These are phyloP conservation scores for Indicator maculatus DNA, from an alignment of 2,113 vertebrate species.

Conservation along the genomic window DNA sequence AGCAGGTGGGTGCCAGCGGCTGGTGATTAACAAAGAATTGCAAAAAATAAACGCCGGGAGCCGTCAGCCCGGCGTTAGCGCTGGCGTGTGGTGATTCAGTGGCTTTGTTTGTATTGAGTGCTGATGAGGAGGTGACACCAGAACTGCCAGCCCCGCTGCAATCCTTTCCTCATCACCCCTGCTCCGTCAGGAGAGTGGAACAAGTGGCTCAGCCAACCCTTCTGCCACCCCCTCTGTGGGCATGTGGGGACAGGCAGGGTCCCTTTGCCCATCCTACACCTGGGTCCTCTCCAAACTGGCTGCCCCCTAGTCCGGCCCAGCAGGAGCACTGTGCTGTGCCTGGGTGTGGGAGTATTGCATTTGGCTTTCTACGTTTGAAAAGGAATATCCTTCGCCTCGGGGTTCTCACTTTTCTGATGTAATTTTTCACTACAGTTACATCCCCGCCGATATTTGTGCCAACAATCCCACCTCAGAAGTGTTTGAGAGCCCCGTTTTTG, in stretches of 20 bases:
- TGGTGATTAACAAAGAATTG: not conserved
- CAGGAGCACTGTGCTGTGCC: not conserved
- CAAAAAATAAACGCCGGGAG: not conserved
- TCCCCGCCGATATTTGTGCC: not conserved
- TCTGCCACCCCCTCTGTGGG: not conserved
- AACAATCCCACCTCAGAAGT: not conserved
- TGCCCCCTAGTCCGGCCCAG: not conserved
- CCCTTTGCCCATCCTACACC: rapidly evolving
- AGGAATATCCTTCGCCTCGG: not conserved
- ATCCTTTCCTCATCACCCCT: not conserved
- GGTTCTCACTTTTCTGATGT: not conserved
- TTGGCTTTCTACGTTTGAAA: not conserved
- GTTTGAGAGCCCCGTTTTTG: not conserved
- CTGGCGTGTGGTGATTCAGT: not conserved
- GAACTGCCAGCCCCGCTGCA: rapidly evolving
- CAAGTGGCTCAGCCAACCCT: not conserved
- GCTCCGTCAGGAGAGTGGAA: not conserved
- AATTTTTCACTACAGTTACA: not conserved
- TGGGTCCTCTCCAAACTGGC: rapidly evolving
- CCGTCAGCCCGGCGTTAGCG: not conserved
- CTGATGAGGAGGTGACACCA: not conserved
- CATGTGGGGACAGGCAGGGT: not conserved
- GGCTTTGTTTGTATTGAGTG: not conserved
- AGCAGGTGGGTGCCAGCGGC: not conserved
- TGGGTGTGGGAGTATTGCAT: no score